These are phyloP conservation scores for Semicossyphus pulcher DNA, from an alignment of 2,113 vertebrate species.

Conservation along the genomic window DNA sequence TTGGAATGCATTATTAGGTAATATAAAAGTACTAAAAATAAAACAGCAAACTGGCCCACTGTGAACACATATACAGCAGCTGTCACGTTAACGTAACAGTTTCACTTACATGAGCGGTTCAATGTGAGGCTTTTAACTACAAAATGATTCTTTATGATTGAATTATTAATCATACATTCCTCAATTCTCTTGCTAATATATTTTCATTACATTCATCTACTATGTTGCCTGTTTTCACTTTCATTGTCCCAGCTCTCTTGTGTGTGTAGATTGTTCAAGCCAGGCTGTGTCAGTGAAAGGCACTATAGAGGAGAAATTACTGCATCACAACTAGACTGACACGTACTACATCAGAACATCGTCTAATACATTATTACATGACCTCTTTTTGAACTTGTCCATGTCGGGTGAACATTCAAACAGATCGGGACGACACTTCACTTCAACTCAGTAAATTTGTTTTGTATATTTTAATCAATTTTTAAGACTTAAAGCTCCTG, in stretches of 20 bases:
- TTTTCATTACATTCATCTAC: constrained; percentile 21
- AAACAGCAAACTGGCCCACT: constrained; percentile 21
- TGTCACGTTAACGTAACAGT: constrained; percentile 4
- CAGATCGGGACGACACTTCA: constrained; percentile 20
- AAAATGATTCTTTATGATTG: background rate
- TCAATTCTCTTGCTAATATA: background rate
- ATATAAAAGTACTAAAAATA: constrained; percentile 7
- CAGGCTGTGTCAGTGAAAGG: constrained; percentile 75
- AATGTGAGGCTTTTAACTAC: constrained; percentile 15
- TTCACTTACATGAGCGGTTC: constrained; percentile 12
- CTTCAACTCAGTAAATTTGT: constrained; percentile 19
- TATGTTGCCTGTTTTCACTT: constrained; percentile 21
- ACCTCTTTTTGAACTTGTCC: constrained; percentile 4
- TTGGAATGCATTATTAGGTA: background rate
- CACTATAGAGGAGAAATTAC: constrained; percentile 72
- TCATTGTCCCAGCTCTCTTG: constrained; percentile 29
- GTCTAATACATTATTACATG: constrained; percentile 47
- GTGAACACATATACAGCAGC: constrained; percentile 8
- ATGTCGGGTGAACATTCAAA: background rate
- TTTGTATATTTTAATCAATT: background rate
- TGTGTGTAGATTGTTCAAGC: constrained; percentile 56
- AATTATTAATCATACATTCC: constrained; percentile 22
- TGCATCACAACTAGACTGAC: constrained; percentile 70
- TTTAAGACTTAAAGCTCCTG: background rate
- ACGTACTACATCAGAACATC: constrained; percentile 57